Conservation (phyloP, 2,888 invertebrate genomes). For the Hermaeophaga mercurialis region DNA sequence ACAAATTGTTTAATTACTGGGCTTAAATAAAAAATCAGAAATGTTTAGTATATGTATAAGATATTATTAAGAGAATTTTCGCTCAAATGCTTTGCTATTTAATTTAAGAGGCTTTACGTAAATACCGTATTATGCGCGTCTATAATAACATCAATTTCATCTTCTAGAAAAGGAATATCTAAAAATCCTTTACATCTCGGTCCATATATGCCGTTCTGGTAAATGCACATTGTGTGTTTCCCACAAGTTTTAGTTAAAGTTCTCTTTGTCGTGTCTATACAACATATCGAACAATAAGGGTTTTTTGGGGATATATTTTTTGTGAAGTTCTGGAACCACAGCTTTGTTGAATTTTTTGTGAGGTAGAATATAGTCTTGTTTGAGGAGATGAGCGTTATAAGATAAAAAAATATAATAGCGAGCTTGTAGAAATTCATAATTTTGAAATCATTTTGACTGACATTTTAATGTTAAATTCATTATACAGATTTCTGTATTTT, state of each 20-base stretch:
- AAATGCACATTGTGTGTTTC: slow-evolving; percentile 49
- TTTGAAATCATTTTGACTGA: slow-evolving; percentile 10
- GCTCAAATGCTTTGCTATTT: no score
- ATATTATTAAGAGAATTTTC: no score
- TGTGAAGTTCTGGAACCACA: slow-evolving; percentile 33
- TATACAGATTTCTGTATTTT: no score
- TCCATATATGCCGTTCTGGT: slow-evolving; percentile 37
- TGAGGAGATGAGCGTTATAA: background rate
- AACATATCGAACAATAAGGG: slow-evolving; percentile 48
- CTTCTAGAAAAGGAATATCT: slow-evolving; percentile 46
- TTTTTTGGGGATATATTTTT: slow-evolving; percentile 30
- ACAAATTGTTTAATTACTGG: no score
- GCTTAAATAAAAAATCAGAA: no score
- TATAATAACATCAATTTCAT: slow-evolving; percentile 54
- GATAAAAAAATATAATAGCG: background rate
- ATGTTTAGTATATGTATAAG: no score
- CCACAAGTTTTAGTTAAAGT: slow-evolving; percentile 48
- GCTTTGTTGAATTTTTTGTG: slow-evolving; percentile 25
- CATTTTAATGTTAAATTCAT: background rate
- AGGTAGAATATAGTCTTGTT: slow-evolving; percentile 14
- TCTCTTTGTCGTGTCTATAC: slow-evolving; percentile 41
- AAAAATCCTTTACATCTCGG: slow-evolving; percentile 43
- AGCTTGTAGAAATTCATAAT: slow-evolving; percentile 3
- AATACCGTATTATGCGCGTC: slow-evolving; percentile 56
- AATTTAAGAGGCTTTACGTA: no score